phyloP scores from a whole-genome alignment of 2,888 invertebrate species.

The Plebejus argus region DNA sequence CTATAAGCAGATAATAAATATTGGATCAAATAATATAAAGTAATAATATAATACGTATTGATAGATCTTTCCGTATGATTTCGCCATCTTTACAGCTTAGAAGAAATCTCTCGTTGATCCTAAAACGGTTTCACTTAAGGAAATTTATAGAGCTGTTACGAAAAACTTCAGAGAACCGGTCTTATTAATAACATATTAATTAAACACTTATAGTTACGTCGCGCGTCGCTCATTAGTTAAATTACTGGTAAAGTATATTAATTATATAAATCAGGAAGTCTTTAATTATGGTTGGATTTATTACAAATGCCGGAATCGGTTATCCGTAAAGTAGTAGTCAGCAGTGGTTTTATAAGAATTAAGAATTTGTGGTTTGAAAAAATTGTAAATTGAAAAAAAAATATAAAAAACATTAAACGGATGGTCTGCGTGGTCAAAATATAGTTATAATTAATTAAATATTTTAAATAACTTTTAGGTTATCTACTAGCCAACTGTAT shows the following conservation, averaged over 20 bases:
- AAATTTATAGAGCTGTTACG: constrained; percentile 62
- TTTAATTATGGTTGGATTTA: constrained; percentile 53
- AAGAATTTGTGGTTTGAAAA: background rate
- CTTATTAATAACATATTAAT: constrained; percentile 50
- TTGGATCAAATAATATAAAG: background rate
- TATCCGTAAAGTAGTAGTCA: constrained; percentile 6
- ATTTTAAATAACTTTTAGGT: too few species aligned
- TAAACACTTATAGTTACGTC: constrained; percentile 71
- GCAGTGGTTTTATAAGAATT: constrained; percentile 18
- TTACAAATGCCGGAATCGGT: constrained; percentile 40
- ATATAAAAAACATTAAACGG: background rate
- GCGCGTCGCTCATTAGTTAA: constrained; percentile 62
- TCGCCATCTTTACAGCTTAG: constrained; percentile 66
- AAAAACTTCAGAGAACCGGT: constrained; percentile 38
- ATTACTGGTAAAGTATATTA: constrained; percentile 70
- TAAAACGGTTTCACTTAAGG: constrained; percentile 61
- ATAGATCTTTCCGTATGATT: constrained; percentile 69
- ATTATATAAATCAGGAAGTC: constrained; percentile 70
- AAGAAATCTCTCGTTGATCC: constrained; percentile 64
- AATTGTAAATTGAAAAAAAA: too few species aligned
- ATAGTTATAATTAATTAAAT: too few species aligned
- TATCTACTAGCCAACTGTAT: too few species aligned
- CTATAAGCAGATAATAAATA: background rate
- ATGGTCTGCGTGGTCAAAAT: too few species aligned
- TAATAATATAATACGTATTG: constrained; percentile 62